These are phyloP conservation scores for Dicerorhinus sumatrensis DNA, from an alignment of 2,113 vertebrate species.

Conservation along the genomic window DNA sequence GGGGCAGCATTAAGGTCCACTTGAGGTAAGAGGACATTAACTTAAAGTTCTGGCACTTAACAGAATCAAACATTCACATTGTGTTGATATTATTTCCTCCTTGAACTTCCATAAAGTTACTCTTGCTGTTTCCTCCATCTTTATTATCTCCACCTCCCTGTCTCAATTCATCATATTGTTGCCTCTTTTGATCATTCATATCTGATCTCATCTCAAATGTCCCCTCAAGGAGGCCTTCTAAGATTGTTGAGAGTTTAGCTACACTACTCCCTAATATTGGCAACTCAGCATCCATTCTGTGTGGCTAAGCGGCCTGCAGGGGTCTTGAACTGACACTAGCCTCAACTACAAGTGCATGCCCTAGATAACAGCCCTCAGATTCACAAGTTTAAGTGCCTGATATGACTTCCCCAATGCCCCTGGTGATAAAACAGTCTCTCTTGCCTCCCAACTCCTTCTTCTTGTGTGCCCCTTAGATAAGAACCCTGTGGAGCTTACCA, in stretches of 20 bases:
- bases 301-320: not conserved
- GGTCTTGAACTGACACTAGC: not conserved
- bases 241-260: not conserved
- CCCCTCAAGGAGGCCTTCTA: not conserved
- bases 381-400: not conserved
- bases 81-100: not conserved
- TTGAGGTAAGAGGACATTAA: not conserved
- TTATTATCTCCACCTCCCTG: not conserved
- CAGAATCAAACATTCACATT: not conserved
- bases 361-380: not conserved
- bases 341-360: not conserved
- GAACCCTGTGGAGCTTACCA: not conserved
- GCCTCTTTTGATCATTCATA: not conserved
- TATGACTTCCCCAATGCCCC: not conserved
- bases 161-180: not conserved
- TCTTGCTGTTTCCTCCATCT: not conserved
- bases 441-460: not conserved
- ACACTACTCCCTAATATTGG: not conserved
- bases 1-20: not conserved
- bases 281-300: not conserved
- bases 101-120: not conserved
- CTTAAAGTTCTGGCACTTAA: not conserved
- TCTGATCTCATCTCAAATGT: not conserved
- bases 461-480: not conserved
- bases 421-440: not conserved